These are phyloP conservation scores for Pelusios castaneus DNA, from an alignment of 2,113 vertebrate species.

Conservation along the genomic window DNA sequence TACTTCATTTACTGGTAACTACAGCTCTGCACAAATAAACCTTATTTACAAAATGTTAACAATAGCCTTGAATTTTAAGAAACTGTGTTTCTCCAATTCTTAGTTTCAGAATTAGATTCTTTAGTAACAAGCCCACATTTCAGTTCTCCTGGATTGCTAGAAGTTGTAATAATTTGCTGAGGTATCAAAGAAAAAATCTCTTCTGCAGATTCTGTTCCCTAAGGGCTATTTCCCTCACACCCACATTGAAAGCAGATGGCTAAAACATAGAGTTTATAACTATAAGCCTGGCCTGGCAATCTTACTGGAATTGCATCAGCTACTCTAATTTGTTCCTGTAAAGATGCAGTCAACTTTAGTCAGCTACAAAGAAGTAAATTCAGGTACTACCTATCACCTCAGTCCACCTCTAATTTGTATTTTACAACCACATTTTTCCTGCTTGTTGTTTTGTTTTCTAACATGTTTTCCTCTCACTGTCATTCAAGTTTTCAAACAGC, in stretches of 20 bases:
- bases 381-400: not conserved
- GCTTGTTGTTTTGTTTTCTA: no score
- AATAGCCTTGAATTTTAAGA: not conserved
- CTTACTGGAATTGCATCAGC: not conserved
- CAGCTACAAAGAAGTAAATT: not conserved
- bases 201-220: not conserved
- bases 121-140: not conserved
- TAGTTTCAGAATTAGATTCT: not conserved
- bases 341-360: not conserved
- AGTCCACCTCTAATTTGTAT: not conserved
- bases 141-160: not conserved
- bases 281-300: constrained; percentile 6
- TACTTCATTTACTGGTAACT: accelerated
- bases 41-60: not conserved
- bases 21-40: not conserved
- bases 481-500: not conserved
- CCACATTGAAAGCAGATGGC: constrained; percentile 37
- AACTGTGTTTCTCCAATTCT: not conserved
- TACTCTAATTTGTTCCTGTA: not conserved
- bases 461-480: not conserved
- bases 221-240: constrained; percentile 5
- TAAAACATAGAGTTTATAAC: constrained; percentile 11
- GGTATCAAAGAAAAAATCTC: not conserved
- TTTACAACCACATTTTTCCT: not conserved
- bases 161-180: constrained; percentile 16